Conservation (phyloP, 2,113 vertebrate genomes). For the Otis tarda region DNA sequence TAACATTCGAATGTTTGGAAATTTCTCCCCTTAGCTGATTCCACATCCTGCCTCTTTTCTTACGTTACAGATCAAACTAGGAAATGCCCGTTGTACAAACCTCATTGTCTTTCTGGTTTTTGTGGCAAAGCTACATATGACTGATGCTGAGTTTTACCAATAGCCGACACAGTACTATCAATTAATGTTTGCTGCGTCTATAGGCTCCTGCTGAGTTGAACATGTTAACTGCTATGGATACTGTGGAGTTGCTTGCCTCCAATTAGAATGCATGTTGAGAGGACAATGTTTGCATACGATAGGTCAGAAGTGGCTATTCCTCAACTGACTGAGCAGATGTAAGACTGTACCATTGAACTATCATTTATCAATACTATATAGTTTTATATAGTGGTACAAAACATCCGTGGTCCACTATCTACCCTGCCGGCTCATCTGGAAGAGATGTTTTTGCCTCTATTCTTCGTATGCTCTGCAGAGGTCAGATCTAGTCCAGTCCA, state of each 20-base stretch:
- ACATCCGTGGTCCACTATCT: not conserved
- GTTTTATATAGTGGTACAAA: not conserved
- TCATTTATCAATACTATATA: not conserved
- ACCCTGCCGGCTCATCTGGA: not conserved
- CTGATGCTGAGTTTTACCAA: not conserved
- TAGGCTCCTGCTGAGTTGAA: not conserved
- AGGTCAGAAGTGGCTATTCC: not conserved
- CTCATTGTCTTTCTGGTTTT: not conserved
- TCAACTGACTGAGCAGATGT: not conserved
- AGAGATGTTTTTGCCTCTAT: not conserved
- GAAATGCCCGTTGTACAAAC: not conserved
- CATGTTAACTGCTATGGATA: not conserved
- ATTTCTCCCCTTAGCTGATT: not conserved
- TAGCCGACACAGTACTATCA: not conserved
- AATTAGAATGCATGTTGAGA: not conserved
- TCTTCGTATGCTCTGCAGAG: not conserved
- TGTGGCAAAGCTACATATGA: not conserved
- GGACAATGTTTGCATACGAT: not conserved
- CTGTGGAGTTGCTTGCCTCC: not conserved
- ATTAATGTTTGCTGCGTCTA: not conserved
- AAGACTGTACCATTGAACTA: not conserved
- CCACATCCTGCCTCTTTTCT: not conserved
- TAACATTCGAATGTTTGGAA: not conserved
- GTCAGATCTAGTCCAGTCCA: not conserved
- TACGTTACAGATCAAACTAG: fast-evolving